phyloP scores from a whole-genome alignment of 2,113 vertebrate genomes.

The Anarrhichthys ocellatus region DNA sequence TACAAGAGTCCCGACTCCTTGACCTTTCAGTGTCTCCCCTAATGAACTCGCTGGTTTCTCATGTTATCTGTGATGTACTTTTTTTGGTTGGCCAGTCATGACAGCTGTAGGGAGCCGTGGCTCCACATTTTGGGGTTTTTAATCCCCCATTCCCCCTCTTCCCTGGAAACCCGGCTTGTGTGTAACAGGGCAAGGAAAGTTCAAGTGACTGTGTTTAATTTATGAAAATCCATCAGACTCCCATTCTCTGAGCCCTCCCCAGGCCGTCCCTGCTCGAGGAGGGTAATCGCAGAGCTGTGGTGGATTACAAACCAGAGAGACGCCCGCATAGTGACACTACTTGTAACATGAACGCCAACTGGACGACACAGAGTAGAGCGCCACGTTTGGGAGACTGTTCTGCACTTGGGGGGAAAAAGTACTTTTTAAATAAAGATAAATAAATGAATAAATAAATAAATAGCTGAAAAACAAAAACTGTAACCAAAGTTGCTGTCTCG shows the following conservation, averaged over 20 bases:
- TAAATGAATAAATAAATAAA: constrained; percentile 85
- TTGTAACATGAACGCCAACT: constrained; percentile 80
- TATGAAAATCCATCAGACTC: constrained; percentile 99
- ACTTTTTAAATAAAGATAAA: constrained; percentile 91
- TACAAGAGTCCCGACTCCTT: constrained; percentile 98
- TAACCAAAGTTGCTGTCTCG: constrained; percentile 99
- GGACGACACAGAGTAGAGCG: constrained; percentile 83
- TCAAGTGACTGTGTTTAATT: constrained; percentile 96
- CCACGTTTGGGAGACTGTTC: constrained; percentile 90
- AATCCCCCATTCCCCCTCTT: constrained; percentile 69
- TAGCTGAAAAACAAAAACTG: constrained; percentile 87
- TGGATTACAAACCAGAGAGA: constrained; percentile 81
- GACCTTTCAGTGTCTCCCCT: constrained; percentile 98
- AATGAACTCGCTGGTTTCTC: constrained; percentile 99
- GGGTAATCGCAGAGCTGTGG: constrained; percentile 82
- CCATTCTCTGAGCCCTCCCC: constrained; percentile 91
- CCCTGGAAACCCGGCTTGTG: constrained; percentile 88
- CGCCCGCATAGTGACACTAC: constrained; percentile 80
- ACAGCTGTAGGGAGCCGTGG: constrained; percentile 95
- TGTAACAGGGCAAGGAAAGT: constrained; percentile 93
- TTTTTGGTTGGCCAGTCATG: constrained; percentile 99
- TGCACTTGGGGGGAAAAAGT: constrained; percentile 86
- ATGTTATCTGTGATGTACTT: constrained; percentile 99
- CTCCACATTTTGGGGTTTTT: constrained; percentile 79
- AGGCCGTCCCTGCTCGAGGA: constrained; percentile 85